These are phyloP conservation scores for Ophioninae sp. DNA, from an alignment of 2,888 invertebrate species.

Conservation along the genomic window DNA sequence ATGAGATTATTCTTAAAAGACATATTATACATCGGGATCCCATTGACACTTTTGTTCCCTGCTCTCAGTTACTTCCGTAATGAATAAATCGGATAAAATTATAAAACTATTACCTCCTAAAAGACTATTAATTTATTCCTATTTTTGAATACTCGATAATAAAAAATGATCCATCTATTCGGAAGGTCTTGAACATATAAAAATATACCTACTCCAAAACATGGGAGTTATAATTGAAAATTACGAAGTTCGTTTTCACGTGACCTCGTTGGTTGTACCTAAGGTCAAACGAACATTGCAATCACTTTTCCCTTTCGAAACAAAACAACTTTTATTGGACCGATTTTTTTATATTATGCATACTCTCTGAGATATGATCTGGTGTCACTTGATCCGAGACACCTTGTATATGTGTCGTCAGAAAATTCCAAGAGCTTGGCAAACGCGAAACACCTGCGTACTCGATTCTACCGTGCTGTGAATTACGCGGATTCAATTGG, in stretches of 20 bases:
- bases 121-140: too few species aligned
- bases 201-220: not conserved
- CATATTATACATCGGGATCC: not conserved
- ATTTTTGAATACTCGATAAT: too few species aligned
- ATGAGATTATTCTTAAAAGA: not conserved
- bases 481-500: constrained; percentile 22
- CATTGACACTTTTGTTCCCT: not conserved
- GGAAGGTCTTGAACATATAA: too few species aligned
- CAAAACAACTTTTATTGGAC: too few species aligned
- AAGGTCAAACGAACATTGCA: too few species aligned
- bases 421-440: constrained; percentile 36
- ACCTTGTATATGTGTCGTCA: constrained; percentile 20
- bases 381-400: not conserved
- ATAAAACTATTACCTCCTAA: too few species aligned
- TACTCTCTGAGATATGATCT: too few species aligned
- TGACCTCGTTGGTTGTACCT: too few species aligned
- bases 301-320: too few species aligned
- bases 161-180: too few species aligned
- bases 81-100: not conserved
- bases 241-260: too few species aligned
- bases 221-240: not conserved
- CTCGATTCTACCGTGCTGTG: constrained; percentile 20
- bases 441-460: constrained; percentile 33
- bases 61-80: not conserved
- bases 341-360: too few species aligned